Percentiles rank a stretch among this genome's conserved stretches.
These are phyloP conservation scores for Anthophora plumipes DNA, from an alignment of 2,888 invertebrate species.

Conservation along the genomic window DNA sequence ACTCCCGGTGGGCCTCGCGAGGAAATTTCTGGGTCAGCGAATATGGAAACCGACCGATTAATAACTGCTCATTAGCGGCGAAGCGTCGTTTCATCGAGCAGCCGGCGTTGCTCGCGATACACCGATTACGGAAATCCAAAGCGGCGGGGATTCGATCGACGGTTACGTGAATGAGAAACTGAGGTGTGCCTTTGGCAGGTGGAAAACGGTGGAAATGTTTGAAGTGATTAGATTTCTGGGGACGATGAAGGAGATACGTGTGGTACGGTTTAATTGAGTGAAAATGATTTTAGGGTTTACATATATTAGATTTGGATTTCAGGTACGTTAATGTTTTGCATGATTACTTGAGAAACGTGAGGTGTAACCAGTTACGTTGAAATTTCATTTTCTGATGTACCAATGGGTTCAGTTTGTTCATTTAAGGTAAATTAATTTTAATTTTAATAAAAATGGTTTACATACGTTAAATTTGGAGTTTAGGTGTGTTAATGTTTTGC, in stretches of 20 bases:
- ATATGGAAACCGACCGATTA: constrained; percentile 50
- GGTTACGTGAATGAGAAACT: background rate
- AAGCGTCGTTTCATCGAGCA: constrained; percentile 29
- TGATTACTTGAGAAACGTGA: too few relatives aligned
- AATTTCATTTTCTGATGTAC: too few relatives aligned
- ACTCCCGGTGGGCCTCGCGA: constrained; percentile 31
- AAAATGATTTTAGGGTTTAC: too few relatives aligned
- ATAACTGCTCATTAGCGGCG: constrained; percentile 54
- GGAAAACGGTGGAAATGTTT: background rate
- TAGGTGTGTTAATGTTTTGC: too few relatives aligned
- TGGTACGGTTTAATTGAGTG: background rate
- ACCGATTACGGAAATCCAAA: constrained; percentile 17
- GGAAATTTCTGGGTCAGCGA: constrained; percentile 55
- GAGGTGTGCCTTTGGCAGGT: background rate
- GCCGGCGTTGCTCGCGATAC: constrained; percentile 1
- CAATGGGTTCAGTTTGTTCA: too few relatives aligned
- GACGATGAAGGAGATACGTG: background rate
- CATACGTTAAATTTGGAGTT: too few relatives aligned
- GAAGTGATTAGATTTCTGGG: background rate
- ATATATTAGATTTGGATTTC: too few relatives aligned
- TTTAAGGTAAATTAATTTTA: too few relatives aligned
- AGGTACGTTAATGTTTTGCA: too few relatives aligned
- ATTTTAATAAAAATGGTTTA: too few relatives aligned
- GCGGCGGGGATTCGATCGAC: background rate
- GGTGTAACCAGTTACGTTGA: too few relatives aligned